Percentiles rank a stretch among this genome's conserved stretches.
phyloP scores from a whole-genome alignment of 2,888 invertebrate species.

The Aquatica leii region DNA sequence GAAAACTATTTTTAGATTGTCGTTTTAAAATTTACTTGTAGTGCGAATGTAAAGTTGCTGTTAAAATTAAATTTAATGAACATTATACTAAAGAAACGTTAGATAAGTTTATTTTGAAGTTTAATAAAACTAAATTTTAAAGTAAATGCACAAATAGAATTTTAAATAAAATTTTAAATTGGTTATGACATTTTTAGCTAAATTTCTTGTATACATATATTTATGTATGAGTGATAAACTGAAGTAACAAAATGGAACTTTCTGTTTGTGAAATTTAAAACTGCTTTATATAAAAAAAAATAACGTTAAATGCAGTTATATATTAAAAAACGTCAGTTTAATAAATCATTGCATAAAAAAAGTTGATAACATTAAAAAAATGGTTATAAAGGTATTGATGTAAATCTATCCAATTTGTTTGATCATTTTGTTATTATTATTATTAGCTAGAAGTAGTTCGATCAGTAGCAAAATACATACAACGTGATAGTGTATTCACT shows the following conservation, averaged over 20 bases:
- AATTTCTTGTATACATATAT: no score
- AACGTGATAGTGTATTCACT: slow-evolving; percentile 38
- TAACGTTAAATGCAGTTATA: slow-evolving; percentile 23
- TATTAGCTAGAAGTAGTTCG: slow-evolving; percentile 30
- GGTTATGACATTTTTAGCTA: no score
- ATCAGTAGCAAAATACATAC: slow-evolving; percentile 25
- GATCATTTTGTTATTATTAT: no score
- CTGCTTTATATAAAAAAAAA: slow-evolving; percentile 24
- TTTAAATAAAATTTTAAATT: not conserved
- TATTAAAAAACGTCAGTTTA: slow-evolving; percentile 15
- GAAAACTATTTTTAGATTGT: slow-evolving; percentile 33
- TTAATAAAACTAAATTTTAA: not conserved
- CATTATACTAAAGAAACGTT: no score
- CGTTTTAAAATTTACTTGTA: slow-evolving; percentile 13
- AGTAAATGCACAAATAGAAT: slow-evolving; percentile 10
- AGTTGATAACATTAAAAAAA: no score
- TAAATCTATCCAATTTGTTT: no score
- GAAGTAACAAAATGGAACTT: slow-evolving; percentile 25
- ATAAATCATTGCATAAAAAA: slow-evolving; percentile 26
- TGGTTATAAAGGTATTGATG: no score
- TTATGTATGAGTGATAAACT: slow-evolving; percentile 22
- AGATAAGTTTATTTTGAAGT: not conserved
- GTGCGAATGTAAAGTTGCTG: no score
- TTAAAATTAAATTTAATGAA: slow-evolving; percentile 20
- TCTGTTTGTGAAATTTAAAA: slow-evolving; percentile 26